Base-by-base conservation (phyloP, 2,888 invertebrate genomes). In the Andrena bucephala region DNA sequence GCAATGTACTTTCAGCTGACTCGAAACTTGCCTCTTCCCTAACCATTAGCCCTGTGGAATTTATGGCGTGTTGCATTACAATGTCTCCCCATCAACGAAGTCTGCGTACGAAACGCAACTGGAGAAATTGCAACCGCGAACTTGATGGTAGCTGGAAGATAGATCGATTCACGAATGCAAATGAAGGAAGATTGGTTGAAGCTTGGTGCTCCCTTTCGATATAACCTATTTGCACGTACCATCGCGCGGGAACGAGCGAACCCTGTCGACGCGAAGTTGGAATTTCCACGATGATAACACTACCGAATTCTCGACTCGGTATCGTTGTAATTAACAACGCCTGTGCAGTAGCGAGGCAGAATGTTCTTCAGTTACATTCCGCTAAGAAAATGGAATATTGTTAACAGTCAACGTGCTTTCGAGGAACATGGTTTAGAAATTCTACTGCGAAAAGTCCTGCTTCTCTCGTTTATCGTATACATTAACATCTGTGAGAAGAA, bases 81-180 rank as follows among this genome's bases (percentile, higher is more conserved):
- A 24, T 42, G n/a, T 68, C 50, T 36, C 27, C 52, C n/a, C 33
- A 24, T 78, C 66, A 59, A 36, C 76, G 57, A 50, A 57, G 57
- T 29, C 42, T 59, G 63, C 76, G 76, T 76, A 50, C 62, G 42
- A 33, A 63, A 57, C 62, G 27, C n/a, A 50, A 2, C 16, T 8
- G 36, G 16, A 76, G 62, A 77, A 67, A 57, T 71, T 71, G 54
- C 67, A 20, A 60, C 31, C 60, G 50, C 29, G 62, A 54, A 62
- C 42, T 36, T 54, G n/a, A 20, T 20, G 48, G 10, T 48, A 52
- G 20, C 52, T 48, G 48, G 71, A 48, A 72, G 60, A 66, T 62
- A 71, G 77, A 81, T 81, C 77, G 81, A 81, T 71, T 36, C 72
- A 62, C 8, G 81, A 72, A 77, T 72, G 77, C 67, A 77, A 81